Conservation (phyloP, 2,113 vertebrate species). For the Oncorhynchus gorbuscha region DNA sequence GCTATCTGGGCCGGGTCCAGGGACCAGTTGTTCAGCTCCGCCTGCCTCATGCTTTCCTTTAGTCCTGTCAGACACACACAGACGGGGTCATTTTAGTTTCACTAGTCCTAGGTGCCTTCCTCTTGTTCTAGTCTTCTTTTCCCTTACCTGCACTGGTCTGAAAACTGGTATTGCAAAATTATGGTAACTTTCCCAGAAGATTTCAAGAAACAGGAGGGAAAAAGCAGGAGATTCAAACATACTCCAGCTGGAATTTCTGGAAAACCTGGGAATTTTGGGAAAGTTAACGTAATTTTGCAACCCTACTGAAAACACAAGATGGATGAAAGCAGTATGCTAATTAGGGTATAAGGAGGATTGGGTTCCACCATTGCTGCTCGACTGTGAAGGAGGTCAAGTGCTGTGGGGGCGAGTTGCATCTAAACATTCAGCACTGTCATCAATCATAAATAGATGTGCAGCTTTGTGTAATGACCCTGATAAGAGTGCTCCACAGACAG, state of each 20-base stretch:
- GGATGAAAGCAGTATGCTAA: background rate
- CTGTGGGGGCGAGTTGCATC: slow-evolving; percentile 30
- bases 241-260: too few relatives aligned
- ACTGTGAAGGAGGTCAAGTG: slow-evolving; percentile 55
- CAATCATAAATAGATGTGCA: slow-evolving; percentile 48
- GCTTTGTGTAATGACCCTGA: slow-evolving; percentile 66
- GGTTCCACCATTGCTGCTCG: slow-evolving; percentile 12
- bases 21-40: slow-evolving; percentile 87
- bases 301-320: background rate
- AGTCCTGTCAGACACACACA: slow-evolving; percentile 67
- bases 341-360: background rate
- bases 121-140: background rate
- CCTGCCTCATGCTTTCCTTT: slow-evolving; percentile 87
- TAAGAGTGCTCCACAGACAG: slow-evolving; percentile 66
- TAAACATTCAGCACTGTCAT: slow-evolving; percentile 48
- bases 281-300: too few relatives aligned
- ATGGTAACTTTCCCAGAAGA: background rate
- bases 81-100: background rate
- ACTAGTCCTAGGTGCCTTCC: background rate
- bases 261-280: too few relatives aligned
- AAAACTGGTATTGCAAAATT: background rate
- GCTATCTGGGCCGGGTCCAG: slow-evolving; percentile 83
- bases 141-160: background rate
- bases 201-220: background rate
- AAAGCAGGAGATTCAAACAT: background rate